Evolutionary conservation across 2,888 invertebrate genomes (phyloP).

Genomic region (Laothoe populi): DNA sequence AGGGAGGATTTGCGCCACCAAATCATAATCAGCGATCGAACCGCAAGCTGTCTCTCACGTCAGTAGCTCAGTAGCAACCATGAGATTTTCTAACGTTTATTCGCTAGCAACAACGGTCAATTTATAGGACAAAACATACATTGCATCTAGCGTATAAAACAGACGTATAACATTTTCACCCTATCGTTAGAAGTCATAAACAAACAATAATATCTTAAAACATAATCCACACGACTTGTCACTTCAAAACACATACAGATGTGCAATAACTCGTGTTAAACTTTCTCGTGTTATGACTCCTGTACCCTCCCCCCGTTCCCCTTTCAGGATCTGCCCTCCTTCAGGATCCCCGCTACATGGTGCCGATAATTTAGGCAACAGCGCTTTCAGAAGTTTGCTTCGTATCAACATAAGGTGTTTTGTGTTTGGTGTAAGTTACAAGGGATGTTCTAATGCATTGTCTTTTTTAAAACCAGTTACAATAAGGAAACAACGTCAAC

Average conservation of each 20-base stretch:
- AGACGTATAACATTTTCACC: too few species aligned
- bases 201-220: slow-evolving; percentile 2
- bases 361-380: slow-evolving; percentile 68
- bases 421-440: slow-evolving; percentile 39
- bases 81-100: too few species aligned
- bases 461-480: too few species aligned
- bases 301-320: not conserved
- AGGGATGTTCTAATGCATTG: not conserved
- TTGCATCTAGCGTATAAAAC: too few species aligned
- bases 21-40: too few species aligned
- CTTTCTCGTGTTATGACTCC: slow-evolving; percentile 7
- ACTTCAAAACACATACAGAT: slow-evolving; percentile 7
- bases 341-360: slow-evolving; percentile 38
- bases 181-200: too few species aligned
- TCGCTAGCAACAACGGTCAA: too few species aligned
- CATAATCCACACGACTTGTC: slow-evolving; percentile 31
- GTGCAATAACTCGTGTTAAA: slow-evolving; percentile 10
- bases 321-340: not conserved
- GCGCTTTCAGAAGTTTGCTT: slow-evolving; percentile 61
- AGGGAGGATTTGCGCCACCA: too few species aligned
- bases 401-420: slow-evolving; percentile 64
- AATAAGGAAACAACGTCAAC: too few species aligned
- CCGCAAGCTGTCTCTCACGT: too few species aligned
- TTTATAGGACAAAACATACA: too few species aligned
- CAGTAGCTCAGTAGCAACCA: too few species aligned